A percentile compares a stretch with the other conserved stretches of the same genome.
Evolutionary conservation across 2,888 invertebrate species (phyloP).

Genomic region (Bembecia ichneumoniformis): DNA sequence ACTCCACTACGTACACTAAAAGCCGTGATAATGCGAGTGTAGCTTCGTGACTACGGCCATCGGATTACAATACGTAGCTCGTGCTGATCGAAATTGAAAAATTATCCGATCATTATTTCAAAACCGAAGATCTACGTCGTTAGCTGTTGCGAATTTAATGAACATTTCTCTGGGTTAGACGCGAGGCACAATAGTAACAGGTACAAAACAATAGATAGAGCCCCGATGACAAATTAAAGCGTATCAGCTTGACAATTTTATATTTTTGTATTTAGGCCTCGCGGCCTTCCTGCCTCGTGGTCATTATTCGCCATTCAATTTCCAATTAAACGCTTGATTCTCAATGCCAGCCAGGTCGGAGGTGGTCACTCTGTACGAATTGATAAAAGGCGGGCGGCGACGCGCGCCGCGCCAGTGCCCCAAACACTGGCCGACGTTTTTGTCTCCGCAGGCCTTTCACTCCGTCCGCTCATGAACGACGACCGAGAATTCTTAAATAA

Average conservation of each 20-base stretch:
- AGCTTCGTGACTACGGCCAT: slow-evolving; percentile 31
- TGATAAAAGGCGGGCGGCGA: slow-evolving; percentile 65
- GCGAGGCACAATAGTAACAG: slow-evolving; percentile 4
- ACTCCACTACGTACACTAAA: slow-evolving; percentile 18
- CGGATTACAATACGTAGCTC: slow-evolving; percentile 36
- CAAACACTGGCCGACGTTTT: slow-evolving; percentile 52
- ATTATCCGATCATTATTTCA: slow-evolving; percentile 39
- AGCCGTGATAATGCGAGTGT: slow-evolving; percentile 5
- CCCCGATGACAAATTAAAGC: slow-evolving; percentile 15
- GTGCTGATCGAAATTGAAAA: slow-evolving; percentile 44
- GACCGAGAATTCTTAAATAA: slow-evolving; percentile 37
- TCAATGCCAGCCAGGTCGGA: slow-evolving; percentile 66
- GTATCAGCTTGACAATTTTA: slow-evolving; percentile 33
- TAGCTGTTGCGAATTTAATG: slow-evolving; percentile 28
- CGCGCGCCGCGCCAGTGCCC: slow-evolving; percentile 58
- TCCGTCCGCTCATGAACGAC: slow-evolving; percentile 53
- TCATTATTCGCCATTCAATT: slow-evolving; percentile 64
- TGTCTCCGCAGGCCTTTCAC: slow-evolving; percentile 65
- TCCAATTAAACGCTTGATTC: slow-evolving; percentile 68
- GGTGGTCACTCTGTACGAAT: slow-evolving; percentile 52
- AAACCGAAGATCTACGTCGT: slow-evolving; percentile 34
- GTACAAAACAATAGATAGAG: slow-evolving; percentile 21
- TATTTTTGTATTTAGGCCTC: slow-evolving; percentile 52
- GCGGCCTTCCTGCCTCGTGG: slow-evolving; percentile 61
- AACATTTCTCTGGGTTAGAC: slow-evolving; percentile 28